Percentiles rank a stretch among this genome's conserved stretches.
Conservation (phyloP, 1,140 invertebrate species). For the Andrena cerasifolii region DNA sequence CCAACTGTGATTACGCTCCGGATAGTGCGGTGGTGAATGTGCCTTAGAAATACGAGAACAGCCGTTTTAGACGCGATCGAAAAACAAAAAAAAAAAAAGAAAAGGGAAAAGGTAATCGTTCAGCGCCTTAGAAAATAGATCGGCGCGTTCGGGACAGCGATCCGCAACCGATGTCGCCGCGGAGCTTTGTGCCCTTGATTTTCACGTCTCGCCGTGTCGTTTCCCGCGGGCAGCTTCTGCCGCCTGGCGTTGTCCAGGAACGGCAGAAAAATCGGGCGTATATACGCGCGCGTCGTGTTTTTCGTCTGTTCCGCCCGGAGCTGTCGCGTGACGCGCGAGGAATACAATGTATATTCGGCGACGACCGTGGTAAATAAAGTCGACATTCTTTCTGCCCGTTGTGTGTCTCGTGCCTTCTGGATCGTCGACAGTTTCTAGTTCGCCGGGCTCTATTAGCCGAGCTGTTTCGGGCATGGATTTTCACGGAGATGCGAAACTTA, state of each 20-base stretch:
- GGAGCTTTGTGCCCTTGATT: too few relatives aligned
- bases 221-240: too few relatives aligned
- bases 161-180: too few relatives aligned
- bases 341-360: not conserved
- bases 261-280: not conserved
- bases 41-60: constrained; percentile 54
- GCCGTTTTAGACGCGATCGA: constrained; percentile 26
- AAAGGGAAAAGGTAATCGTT: constrained; percentile 51
- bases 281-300: not conserved
- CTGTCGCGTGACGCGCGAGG: not conserved
- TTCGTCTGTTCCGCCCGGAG: not conserved
- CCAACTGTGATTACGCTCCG: constrained; percentile 59
- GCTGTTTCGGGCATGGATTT: constrained; percentile 44
- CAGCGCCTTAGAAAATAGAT: too few relatives aligned
- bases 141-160: too few relatives aligned
- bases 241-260: not conserved
- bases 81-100: too few relatives aligned
- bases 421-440: not conserved
- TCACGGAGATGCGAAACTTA: constrained; percentile 55
- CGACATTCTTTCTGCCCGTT: not conserved
- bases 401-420: too few relatives aligned
- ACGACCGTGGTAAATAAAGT: not conserved
- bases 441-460: constrained; percentile 43
- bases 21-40: constrained; percentile 61
- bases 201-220: too few relatives aligned